A percentile compares a stretch with the other conserved stretches of the same genome.
Conservation (phyloP, 2,797 vertebrate species). For the Monodelphis domestica region DNA sequence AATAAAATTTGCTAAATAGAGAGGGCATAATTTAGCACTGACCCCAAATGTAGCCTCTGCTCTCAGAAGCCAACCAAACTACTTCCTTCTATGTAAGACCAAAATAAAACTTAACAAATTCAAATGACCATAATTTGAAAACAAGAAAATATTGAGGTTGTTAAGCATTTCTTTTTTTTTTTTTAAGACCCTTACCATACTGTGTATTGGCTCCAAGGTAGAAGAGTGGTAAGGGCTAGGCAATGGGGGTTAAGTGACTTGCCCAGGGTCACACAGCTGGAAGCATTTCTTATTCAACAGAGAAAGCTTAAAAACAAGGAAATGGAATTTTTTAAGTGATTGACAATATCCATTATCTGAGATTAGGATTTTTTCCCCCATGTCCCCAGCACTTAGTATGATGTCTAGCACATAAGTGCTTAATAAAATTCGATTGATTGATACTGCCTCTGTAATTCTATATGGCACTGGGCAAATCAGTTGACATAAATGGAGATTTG, state of each 20-base stretch:
- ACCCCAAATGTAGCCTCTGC: conserved; percentile 43
- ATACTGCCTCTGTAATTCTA: neutral
- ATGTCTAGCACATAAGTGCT: neutral
- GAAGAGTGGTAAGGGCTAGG: too few species aligned
- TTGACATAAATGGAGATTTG: neutral
- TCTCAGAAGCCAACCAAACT: conserved; percentile 62
- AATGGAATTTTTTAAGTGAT: neutral
- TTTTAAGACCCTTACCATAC: too few species aligned
- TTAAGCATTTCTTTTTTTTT: conserved; percentile 28
- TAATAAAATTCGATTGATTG: neutral
- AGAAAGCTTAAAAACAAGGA: neutral
- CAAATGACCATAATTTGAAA: neutral
- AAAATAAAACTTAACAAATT: neutral
- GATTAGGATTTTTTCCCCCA: conserved; percentile 28
- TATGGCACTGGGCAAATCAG: neutral
- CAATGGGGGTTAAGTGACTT: too few species aligned
- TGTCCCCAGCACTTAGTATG: neutral
- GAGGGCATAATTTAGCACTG: conserved; percentile 51
- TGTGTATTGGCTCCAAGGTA: too few species aligned
- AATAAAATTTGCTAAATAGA: conserved; percentile 18
- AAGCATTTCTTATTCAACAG: conserved; percentile 24
- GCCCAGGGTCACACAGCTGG: too few species aligned
- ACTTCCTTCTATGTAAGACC: neutral
- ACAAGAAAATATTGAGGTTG: conserved; percentile 9
- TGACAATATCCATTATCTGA: conserved; percentile 20